These are phyloP conservation scores for Rhopalosiphum padi DNA, from an alignment of 1,140 invertebrate genomes.

Conservation along the genomic window DNA sequence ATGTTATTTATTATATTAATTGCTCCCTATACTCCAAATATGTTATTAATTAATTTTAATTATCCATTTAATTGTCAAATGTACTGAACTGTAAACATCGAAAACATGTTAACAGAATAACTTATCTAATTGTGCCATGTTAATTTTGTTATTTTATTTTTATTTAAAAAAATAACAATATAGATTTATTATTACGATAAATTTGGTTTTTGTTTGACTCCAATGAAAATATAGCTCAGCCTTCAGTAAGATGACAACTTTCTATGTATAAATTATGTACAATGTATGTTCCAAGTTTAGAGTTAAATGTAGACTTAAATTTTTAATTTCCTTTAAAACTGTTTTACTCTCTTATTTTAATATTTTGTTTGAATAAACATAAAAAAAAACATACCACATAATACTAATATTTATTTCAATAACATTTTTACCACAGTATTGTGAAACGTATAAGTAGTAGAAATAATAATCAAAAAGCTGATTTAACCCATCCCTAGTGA, in stretches of 20 bases:
- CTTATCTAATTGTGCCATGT: neutral
- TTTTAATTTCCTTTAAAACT: neutral
- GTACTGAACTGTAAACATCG: neutral
- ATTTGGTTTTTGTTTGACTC: neutral
- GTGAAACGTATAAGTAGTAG: neutral
- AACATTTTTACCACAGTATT: neutral
- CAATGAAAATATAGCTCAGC: neutral
- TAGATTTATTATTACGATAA: neutral
- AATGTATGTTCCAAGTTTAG: neutral
- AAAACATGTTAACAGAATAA: neutral
- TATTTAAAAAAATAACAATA: neutral
- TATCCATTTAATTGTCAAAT: neutral
- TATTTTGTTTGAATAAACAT: neutral
- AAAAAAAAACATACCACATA: neutral
- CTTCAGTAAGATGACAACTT: too few species aligned
- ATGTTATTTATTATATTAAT: neutral
- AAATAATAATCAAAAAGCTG: neutral
- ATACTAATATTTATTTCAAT: neutral
- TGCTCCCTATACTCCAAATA: neutral
- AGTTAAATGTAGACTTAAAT: neutral
- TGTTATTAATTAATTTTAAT: neutral
- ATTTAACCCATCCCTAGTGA: neutral
- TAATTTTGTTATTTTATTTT: neutral
- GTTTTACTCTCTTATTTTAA: neutral
- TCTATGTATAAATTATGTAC: too few species aligned